Evolutionary conservation across 2,113 vertebrate species (phyloP), one percentile per base, ranked within the genome.

Genomic region (Aythya baeri): DNA sequence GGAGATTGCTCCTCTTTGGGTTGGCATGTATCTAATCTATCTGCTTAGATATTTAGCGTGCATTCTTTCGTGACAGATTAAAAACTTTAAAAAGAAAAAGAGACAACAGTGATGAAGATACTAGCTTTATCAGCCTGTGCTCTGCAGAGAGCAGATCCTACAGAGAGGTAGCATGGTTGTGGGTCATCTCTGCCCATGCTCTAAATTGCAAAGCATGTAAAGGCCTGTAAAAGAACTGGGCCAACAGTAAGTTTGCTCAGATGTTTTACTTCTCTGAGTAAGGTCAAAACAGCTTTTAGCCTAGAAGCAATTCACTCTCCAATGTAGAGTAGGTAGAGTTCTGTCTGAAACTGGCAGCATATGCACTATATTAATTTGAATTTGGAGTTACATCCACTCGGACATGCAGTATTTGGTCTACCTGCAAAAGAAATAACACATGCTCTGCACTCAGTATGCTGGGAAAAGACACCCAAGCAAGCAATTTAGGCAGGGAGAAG

Each of bases 31-130:
- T 62, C 61, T 88, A 36, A 72, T 78, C 25, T 77, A 17, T 83
- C 83, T 84, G 66, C 32, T 59, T 83, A 70, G 79, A 80, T 83
- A 58, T 77, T 94, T 94, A 76, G 44, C 55, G 85, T 83, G 32
- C 31, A 91, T 23, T 89, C 44, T 54, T 27, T 93, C 0, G 0
- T 77, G 55, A 77, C 55, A 86, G 75, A 73, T 84, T 87, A 85
- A 85, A 91, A 94, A 65, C 14, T 25, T 89, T 57, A 11, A 54
- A 72, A 83, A 84, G 26, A 43, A 58, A 32, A 11, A 43, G 17
- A 34, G 49, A 62, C 5, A 80, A 52, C 86, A 79, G 1, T 1
- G 1, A 32, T 11, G 11, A 88, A 90, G 17, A 34, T 13, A 75
- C 0, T 5, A 72, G 6, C 15, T 88, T 78, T 90, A 43, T 78